These are phyloP conservation scores for Otocyon megalotis DNA, from an alignment of 2,113 vertebrate species.

Conservation along the genomic window DNA sequence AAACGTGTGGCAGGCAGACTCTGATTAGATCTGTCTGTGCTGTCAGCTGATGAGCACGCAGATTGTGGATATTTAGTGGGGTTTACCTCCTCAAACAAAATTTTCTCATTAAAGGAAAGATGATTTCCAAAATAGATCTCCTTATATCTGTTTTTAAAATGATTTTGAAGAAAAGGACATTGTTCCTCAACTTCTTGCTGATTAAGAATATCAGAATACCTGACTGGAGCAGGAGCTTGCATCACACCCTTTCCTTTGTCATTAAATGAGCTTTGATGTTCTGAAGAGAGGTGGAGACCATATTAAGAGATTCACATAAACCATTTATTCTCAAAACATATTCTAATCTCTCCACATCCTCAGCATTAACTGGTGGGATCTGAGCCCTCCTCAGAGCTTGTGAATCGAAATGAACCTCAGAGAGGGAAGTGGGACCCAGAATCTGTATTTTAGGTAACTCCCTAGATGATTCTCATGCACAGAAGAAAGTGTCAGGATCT, in stretches of 20 bases:
- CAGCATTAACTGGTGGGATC: neutral
- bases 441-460: neutral
- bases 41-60: accelerated
- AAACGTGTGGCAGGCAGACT: too few relatives aligned
- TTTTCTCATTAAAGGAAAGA: neutral
- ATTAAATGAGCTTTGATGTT: neutral
- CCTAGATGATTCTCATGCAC: neutral
- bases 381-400: neutral
- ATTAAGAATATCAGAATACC: neutral
- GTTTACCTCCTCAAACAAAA: neutral
- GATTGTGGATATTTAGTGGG: accelerated
- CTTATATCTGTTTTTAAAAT: conserved; percentile 6
- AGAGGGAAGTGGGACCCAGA: neutral
- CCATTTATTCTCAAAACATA: neutral
- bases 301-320: neutral
- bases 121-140: neutral
- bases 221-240: accelerated
- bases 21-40: accelerated
- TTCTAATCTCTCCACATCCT: neutral
- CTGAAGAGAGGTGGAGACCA: neutral
- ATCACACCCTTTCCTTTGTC: too few relatives aligned
- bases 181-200: accelerated
- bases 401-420: neutral
- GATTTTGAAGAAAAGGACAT: neutral
- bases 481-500: neutral